phyloP scores from a whole-genome alignment of 2,113 vertebrate species.

The Pterophyllum scalare region DNA sequence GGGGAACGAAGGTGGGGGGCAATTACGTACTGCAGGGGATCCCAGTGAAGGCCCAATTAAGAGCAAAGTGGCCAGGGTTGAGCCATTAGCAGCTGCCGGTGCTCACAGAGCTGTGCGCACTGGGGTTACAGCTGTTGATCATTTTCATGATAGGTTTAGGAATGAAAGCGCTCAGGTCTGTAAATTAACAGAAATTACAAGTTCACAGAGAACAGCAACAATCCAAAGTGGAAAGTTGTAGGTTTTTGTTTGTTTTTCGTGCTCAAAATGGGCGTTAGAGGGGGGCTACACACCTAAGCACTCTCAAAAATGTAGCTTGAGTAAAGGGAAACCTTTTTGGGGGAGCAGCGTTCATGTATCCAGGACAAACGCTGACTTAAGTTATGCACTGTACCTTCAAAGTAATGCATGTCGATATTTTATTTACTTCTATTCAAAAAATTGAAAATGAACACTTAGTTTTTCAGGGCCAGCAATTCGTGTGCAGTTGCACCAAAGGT shows the following conservation, averaged over 20 bases:
- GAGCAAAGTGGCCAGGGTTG: background rate
- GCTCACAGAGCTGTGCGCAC: background rate
- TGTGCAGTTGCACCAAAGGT: too few relatives aligned
- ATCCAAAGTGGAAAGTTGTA: background rate
- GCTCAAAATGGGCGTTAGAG: background rate
- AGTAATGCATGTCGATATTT: background rate
- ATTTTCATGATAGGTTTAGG: background rate
- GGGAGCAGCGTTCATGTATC: background rate
- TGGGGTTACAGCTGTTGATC: background rate
- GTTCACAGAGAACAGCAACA: background rate
- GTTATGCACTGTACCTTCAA: background rate
- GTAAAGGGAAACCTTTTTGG: background rate
- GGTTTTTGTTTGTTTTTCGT: background rate
- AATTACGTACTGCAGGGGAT: conserved; percentile 37
- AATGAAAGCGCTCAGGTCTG: background rate
- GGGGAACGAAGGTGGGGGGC: rapidly evolving
- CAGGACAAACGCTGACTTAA: background rate
- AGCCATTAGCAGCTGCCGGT: background rate
- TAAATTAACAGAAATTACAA: background rate
- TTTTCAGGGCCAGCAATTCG: too few relatives aligned
- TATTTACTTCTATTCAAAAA: background rate
- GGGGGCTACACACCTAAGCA: background rate
- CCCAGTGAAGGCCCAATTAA: conserved; percentile 9
- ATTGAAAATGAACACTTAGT: background rate
- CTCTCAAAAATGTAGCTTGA: background rate